These are phyloP conservation scores for Gyrodactylus bullatarudis DNA, from an alignment of 1,140 invertebrate genomes.

Conservation along the genomic window DNA sequence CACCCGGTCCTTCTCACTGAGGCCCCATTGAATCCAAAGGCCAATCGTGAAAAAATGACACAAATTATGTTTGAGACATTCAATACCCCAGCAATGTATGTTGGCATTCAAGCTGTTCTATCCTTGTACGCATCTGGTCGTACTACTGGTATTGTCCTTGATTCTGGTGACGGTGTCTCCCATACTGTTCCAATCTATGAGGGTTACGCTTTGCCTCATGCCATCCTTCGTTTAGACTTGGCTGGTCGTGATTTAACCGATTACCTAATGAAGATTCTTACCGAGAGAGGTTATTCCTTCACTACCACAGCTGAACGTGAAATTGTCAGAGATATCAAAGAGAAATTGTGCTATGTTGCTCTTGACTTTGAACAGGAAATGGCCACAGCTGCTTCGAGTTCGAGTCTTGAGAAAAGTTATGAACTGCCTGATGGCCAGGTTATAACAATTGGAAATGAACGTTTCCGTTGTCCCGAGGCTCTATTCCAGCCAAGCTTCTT, in stretches of 20 bases:
- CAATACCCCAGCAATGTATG: slow-evolving; percentile 19
- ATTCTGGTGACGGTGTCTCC: no score
- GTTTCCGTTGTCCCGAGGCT: slow-evolving; percentile 16
- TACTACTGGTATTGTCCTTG: slow-evolving; percentile 56
- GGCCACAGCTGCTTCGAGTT: slow-evolving; percentile 31
- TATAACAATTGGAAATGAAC: slow-evolving; percentile 15
- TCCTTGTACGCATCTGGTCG: slow-evolving; percentile 57
- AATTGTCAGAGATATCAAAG: slow-evolving; percentile 24
- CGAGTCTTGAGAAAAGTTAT: no score
- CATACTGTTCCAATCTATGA: no score
- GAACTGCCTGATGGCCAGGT: no score
- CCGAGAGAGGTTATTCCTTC: slow-evolving; percentile 72
- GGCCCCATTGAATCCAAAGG: slow-evolving; percentile 13
- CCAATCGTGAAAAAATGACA: slow-evolving; percentile 9
- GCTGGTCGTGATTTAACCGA: slow-evolving; percentile 69
- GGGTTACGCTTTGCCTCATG: no score
- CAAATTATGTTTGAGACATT: no score
- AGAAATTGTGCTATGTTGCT: slow-evolving; percentile 66
- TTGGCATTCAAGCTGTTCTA: slow-evolving; percentile 47
- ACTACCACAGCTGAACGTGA: slow-evolving; percentile 34
- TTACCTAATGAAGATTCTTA: slow-evolving; percentile 78
- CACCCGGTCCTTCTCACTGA: slow-evolving; percentile 13
- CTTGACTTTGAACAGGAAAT: no score
- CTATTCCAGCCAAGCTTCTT: slow-evolving; percentile 34
- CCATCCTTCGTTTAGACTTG: no score